Percentiles rank a stretch among this genome's conserved stretches.
Evolutionary conservation across 2,797 vertebrate species (phyloP).

Genomic region (Glyptemys insculpta): DNA sequence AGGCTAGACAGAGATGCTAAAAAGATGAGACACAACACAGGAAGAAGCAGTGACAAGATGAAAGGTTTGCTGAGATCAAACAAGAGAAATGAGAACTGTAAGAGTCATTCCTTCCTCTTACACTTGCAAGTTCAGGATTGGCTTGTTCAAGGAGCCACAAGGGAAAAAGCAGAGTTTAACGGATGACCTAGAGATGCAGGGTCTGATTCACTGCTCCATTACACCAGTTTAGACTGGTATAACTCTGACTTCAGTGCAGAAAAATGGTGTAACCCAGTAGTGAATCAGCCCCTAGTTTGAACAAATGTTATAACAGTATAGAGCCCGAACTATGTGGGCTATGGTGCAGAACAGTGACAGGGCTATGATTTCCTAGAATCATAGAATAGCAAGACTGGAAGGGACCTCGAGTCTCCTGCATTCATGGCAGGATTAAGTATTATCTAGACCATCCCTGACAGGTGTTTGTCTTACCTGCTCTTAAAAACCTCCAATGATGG

Average conservation of each 20-base stretch:
- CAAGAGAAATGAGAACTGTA: slow-evolving; percentile 60
- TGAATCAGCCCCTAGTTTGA: background rate
- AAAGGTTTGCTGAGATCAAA: slow-evolving; percentile 72
- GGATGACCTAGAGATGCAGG: slow-evolving; percentile 11
- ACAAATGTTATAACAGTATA: background rate
- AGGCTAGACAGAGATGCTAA: slow-evolving; percentile 48
- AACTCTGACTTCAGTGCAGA: slow-evolving; percentile 10
- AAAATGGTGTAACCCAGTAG: slow-evolving; percentile 62
- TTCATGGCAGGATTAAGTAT: no score
- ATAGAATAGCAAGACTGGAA: no score
- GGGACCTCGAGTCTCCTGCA: no score
- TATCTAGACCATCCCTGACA: no score
- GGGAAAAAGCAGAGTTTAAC: slow-evolving; percentile 55
- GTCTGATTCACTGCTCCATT: slow-evolving; percentile 33
- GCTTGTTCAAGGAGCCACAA: slow-evolving; percentile 31
- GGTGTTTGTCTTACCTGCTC: no score
- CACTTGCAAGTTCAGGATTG: slow-evolving; percentile 41
- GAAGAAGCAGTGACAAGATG: slow-evolving; percentile 57
- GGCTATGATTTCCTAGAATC: background rate
- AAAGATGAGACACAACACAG: slow-evolving; percentile 57
- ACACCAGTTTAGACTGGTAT: accelerated
- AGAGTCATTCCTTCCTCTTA: slow-evolving; percentile 72
- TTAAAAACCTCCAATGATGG: no score
- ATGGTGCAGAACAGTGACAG: background rate
- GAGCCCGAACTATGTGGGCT: slow-evolving; percentile 9